Base-by-base conservation (phyloP, 2,888 invertebrate species). In the Sarcophaga rosellei region DNA sequence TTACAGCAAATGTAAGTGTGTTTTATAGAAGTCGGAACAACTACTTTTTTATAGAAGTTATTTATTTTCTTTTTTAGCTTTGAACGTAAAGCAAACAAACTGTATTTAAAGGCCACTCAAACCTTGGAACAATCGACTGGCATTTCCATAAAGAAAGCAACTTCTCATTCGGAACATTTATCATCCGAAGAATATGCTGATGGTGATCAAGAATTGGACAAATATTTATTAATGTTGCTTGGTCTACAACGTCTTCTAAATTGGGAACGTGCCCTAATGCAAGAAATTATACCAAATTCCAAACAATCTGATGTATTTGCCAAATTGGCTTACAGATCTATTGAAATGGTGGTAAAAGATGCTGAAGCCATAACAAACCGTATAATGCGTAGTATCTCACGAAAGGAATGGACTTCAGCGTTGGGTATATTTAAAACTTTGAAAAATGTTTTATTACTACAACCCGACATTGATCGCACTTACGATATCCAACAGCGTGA, bases 221-320 rank as follows among this genome's bases (percentile, higher is more conserved):
- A 96, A 91, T 97, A 97, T 93, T 93, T 98, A 85, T 95, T 97
- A 65, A 95, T 97, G 90, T 95, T 98, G 5, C 96, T 97, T 53
- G 97, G 97, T 1, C 94, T 98, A 84, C 96, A 97, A 86, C 96
- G 97, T 81, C 94, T 99, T 21, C 97, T 98, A 94, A 96, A 98
- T 89, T 96, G 96, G 92, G 99, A 99, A 93, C 95, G 97, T 88
- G 95, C 96, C 72, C 93, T 97, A 53, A 96, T 98, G 94, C 95
- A 96, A 73, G 97, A 97, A 53, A 96, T 99, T 11, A 96, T 99
- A 90, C 97, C 98, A 11, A 93, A 95, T 86, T 95, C 96, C 63
- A 95, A 97, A 89, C 96, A 97, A 91, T 96, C 97, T 47, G 95
- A 96, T 88, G 96, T 98, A 10, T 97, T 98, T 91, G 96, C 97